Evolutionary conservation across 2,797 vertebrate species (phyloP).

Genomic region (Picus viridis): DNA sequence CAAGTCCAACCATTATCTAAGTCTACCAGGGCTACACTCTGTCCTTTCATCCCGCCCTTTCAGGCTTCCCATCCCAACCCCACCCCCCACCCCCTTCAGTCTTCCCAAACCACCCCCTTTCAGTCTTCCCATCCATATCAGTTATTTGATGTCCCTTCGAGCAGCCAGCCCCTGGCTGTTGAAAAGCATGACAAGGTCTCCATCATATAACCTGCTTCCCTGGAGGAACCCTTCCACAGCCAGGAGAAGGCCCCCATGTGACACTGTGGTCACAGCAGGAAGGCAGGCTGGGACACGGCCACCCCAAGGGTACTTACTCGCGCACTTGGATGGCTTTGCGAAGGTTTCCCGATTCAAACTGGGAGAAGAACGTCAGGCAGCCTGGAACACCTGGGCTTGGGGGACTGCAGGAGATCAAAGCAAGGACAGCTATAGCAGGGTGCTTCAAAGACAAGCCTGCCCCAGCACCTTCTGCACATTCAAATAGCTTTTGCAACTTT

Average conservation of each 20-base stretch:
- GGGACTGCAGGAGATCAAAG: constrained; percentile 69
- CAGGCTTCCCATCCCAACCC: too few species aligned
- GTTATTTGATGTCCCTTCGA: too few species aligned
- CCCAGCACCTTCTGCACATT: background rate
- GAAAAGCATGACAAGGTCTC: background rate
- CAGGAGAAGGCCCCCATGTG: background rate
- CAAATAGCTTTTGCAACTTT: background rate
- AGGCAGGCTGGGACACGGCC: background rate
- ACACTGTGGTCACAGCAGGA: accelerated
- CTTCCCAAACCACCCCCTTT: too few species aligned
- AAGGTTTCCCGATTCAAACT: constrained; percentile 92
- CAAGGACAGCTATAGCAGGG: background rate
- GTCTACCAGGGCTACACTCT: too few species aligned
- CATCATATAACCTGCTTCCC: background rate
- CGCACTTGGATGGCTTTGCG: constrained; percentile 90
- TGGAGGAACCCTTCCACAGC: background rate
- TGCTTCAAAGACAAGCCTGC: background rate
- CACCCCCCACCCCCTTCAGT: too few species aligned
- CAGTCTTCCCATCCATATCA: too few species aligned
- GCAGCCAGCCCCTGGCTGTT: too few species aligned
- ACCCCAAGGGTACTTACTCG: constrained; percentile 80
- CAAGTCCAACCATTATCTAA: too few species aligned
- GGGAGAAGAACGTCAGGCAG: constrained; percentile 87
- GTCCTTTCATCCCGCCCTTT: too few species aligned
- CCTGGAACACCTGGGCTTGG: constrained; percentile 58